These are phyloP conservation scores for Pyrgus malvae DNA, from an alignment of 2,888 invertebrate genomes.

Conservation along the genomic window DNA sequence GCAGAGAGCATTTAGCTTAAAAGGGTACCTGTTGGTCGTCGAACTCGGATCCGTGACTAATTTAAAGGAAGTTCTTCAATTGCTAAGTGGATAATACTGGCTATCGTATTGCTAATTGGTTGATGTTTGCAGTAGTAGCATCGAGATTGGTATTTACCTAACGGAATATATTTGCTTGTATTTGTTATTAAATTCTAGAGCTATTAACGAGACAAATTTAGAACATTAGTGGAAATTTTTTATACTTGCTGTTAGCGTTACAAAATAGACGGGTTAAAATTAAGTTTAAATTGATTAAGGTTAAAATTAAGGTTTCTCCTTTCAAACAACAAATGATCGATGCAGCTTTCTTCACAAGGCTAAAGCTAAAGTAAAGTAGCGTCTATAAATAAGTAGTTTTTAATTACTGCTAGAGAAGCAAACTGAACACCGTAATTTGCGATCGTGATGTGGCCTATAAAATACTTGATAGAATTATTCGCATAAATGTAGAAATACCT, in stretches of 20 bases:
- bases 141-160: conserved; percentile 4
- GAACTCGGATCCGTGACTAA: conserved; percentile 12
- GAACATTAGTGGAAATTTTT: too few relatives aligned
- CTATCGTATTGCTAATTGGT: conserved; percentile 13
- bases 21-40: conserved; percentile 11
- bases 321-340: background rate
- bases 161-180: background rate
- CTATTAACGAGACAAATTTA: background rate
- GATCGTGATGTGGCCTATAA: conserved; percentile 21
- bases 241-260: too few relatives aligned
- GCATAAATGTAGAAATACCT: conserved; percentile 7
- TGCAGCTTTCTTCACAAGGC: conserved; percentile 8
- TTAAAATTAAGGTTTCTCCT: too few relatives aligned
- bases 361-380: conserved; percentile 11
- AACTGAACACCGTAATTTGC: conserved; percentile 18
- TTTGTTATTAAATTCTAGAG: background rate
- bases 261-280: too few relatives aligned
- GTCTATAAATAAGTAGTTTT: conserved; percentile 19
- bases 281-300: background rate
- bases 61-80: conserved; percentile 18
- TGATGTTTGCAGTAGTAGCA: background rate
- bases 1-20: conserved; percentile 4
- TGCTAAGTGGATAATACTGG: conserved; percentile 9
- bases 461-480: conserved; percentile 8
- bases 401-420: conserved; percentile 9